Base-by-base conservation (phyloP, 2,888 invertebrate species). In the Volucella zonaria region DNA sequence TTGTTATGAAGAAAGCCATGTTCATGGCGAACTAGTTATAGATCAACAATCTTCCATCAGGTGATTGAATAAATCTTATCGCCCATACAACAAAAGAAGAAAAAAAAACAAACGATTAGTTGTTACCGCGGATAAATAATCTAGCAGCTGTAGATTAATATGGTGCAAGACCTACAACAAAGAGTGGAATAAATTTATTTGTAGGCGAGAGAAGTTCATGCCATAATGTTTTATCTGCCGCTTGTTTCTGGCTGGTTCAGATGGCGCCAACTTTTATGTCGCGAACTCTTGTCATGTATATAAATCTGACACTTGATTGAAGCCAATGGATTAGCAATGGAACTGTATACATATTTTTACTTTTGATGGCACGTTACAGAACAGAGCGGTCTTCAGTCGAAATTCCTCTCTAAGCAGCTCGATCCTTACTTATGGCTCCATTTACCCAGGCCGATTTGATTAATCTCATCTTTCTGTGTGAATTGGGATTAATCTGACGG, bases 1-100 rank as follows among this genome's bases (percentile, higher is more conserved):
- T 31, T 31, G 31, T 6, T 52, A 4, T 40, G 14, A 31, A 31
- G 8, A 38, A 56, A 59, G 6, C 38, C 40, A 58, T 40, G 40
- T 4, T 43, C 23, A 31, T 43, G 9, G 8, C 23, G 8, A 12
- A 43, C 43, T 23, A 4, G 8, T n/a, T 12, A n/a, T 18, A 18
- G 45, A 2, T n/a, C 0, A 45, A 12, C 31, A n/a, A 47, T 12
- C 8, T 9, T 61, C 61, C 45, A 43, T 59, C 12, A 12, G 59
- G 59, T 59, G n/a, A 59, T 15, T 23, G 61, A 62, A 62, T 62
- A 47, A 31, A 62, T 62, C n/a, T 45, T n/a, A 47, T 47, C 31
- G 14, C 12, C 15, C 23, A 8, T 47, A n/a, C 9, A 45, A 47
- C 1, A 45, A 49, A 64, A 64, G 8, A 14, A 23, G 23, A 23